Evolutionary conservation across 2,113 vertebrate species (phyloP).

Genomic region (Megaceryle torquata): DNA sequence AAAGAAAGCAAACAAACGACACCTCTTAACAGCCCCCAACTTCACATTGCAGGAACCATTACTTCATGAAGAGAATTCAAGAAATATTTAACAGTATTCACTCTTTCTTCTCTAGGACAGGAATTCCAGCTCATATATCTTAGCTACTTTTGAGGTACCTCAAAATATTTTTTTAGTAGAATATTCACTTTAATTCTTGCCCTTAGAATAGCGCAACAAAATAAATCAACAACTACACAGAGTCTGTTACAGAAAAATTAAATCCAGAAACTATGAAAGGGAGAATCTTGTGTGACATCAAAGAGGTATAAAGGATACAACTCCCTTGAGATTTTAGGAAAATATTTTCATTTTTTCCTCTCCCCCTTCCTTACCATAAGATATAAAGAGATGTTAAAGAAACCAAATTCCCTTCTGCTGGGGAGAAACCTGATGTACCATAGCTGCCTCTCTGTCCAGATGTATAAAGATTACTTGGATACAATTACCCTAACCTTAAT

Average conservation of each 20-base stretch:
- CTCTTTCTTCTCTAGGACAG: neutral
- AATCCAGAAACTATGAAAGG: neutral
- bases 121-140: neutral
- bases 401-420: neutral
- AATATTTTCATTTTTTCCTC: neutral
- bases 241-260: neutral
- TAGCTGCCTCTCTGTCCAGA: neutral
- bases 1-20: neutral
- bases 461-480: neutral
- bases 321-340: neutral
- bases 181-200: neutral
- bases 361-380: neutral
- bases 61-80: neutral
- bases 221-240: neutral
- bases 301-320: neutral
- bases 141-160: neutral
- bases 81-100: neutral
- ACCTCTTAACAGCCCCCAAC: rapidly evolving
- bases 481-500: neutral
- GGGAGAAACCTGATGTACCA: neutral
- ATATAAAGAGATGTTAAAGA: neutral
- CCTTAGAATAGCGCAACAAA: neutral
- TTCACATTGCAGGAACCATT: neutral
- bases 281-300: neutral
- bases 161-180: neutral